Percentiles rank a stretch among this genome's conserved stretches.
phyloP scores from a whole-genome alignment of 2,797 vertebrate species.

The Trachurus trachurus region DNA sequence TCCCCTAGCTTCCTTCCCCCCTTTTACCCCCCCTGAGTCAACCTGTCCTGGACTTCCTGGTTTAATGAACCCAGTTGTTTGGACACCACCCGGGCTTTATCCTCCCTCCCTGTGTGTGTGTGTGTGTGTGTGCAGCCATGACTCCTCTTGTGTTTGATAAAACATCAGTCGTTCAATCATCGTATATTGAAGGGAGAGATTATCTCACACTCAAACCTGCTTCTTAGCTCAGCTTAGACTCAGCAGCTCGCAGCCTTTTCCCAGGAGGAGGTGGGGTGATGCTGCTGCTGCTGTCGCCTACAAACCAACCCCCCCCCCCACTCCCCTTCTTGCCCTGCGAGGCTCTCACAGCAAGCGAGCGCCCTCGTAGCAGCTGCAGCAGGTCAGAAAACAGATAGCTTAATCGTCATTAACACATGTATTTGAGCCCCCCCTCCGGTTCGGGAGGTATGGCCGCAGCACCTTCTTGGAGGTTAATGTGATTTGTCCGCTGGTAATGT shows the following conservation, averaged over 20 bases:
- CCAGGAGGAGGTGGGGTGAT: constrained; percentile 69
- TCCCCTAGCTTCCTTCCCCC: constrained; percentile 49
- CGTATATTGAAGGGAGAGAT: constrained; percentile 66
- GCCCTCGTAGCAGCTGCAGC: constrained; percentile 59
- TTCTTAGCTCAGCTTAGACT: constrained; percentile 68
- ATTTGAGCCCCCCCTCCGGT: constrained; percentile 71
- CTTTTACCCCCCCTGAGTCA: constrained; percentile 52
- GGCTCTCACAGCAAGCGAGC: constrained; percentile 21
- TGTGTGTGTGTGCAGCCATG: constrained; percentile 3
- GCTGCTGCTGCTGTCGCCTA: constrained; percentile 43
- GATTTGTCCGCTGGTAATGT: constrained; percentile 80
- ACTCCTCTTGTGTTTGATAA: constrained; percentile 22
- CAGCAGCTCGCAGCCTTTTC: constrained; percentile 59
- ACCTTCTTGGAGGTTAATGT: constrained; percentile 81
- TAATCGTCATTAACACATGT: constrained; percentile 75
- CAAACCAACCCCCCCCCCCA: constrained; percentile 26
- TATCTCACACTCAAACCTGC: constrained; percentile 75
- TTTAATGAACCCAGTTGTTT: constrained; percentile 74
- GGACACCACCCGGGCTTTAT: constrained; percentile 46
- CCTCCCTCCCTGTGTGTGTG: constrained; percentile 22
- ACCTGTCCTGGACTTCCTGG: constrained; percentile 67
- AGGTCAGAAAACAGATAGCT: constrained; percentile 69
- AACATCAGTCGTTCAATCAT: constrained; percentile 50
- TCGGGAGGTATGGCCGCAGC: constrained; percentile 68
- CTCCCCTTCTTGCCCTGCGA: neutral